A percentile compares a stretch with the other conserved stretches of the same genome.
These are phyloP conservation scores for Dryocosmus kuriphilus DNA, from an alignment of 2,888 invertebrate genomes.

Conservation along the genomic window DNA sequence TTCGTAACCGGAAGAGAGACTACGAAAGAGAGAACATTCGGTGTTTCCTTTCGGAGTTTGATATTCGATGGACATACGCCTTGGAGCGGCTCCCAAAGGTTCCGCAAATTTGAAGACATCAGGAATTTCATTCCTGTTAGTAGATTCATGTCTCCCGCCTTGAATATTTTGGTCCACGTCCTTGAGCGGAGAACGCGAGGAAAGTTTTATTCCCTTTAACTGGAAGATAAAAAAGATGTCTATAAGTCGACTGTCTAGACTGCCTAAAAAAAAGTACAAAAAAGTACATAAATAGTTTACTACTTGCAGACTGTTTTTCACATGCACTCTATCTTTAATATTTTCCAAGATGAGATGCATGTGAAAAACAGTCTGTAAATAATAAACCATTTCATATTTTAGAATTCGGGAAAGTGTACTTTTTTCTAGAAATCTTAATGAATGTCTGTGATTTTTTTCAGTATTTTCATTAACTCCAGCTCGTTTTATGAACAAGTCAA, in stretches of 20 bases:
- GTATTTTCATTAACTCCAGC: too few species aligned
- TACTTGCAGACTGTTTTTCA: too few species aligned
- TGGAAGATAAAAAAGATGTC: constrained; percentile 48
- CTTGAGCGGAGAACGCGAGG: constrained; percentile 77
- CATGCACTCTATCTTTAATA: too few species aligned
- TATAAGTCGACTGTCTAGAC: neutral
- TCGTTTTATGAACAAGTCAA: too few species aligned
- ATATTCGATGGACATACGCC: constrained; percentile 69
- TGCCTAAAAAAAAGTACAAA: too few species aligned
- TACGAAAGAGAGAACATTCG: constrained; percentile 74
- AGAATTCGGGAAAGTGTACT: too few species aligned
- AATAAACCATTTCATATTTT: too few species aligned
- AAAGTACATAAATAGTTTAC: too few species aligned
- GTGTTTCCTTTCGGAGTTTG: constrained; percentile 49
- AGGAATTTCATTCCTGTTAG: constrained; percentile 64
- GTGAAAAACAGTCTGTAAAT: too few species aligned
- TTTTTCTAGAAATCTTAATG: too few species aligned
- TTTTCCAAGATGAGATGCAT: too few species aligned
- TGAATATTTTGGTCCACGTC: constrained; percentile 80
- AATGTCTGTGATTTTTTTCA: too few species aligned
- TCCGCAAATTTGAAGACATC: constrained; percentile 74
- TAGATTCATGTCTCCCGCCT: constrained; percentile 80
- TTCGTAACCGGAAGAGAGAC: constrained; percentile 80
- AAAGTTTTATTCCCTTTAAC: constrained; percentile 50
- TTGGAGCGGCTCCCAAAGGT: constrained; percentile 76